These are phyloP conservation scores for Parnassius orleans DNA, from an alignment of 2,888 invertebrate species.

Conservation along the genomic window DNA sequence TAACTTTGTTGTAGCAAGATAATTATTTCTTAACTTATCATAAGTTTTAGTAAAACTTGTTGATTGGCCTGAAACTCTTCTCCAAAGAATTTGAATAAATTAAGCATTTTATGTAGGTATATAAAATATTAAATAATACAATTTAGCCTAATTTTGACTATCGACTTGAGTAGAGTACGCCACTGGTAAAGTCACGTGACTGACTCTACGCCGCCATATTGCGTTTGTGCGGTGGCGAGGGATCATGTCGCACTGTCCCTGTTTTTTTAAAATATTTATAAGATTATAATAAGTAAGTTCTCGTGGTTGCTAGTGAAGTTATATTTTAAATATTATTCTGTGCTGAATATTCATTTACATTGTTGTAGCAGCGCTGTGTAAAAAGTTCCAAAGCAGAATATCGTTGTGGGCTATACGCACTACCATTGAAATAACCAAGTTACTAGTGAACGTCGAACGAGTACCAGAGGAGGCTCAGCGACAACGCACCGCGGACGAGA, in stretches of 20 bases:
- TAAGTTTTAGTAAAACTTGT: too few relatives aligned
- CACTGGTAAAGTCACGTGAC: slow-evolving; percentile 53
- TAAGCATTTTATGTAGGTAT: too few relatives aligned
- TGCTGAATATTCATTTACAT: slow-evolving; percentile 28
- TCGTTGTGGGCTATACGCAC: slow-evolving; percentile 54
- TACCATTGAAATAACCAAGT: slow-evolving; percentile 67
- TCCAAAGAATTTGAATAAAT: background rate
- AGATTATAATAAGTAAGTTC: slow-evolving; percentile 37
- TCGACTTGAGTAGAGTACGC: slow-evolving; percentile 23
- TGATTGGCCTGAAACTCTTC: background rate
- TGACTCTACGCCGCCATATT: slow-evolving; percentile 60
- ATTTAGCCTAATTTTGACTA: slow-evolving; percentile 13
- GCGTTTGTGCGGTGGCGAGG: slow-evolving; percentile 55
- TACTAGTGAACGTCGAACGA: slow-evolving; percentile 47
- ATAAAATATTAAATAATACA: too few relatives aligned
- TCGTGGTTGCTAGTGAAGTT: slow-evolving; percentile 30
- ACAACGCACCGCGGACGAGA: slow-evolving; percentile 45
- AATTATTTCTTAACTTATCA: too few relatives aligned
- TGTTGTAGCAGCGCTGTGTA: background rate
- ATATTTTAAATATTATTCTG: slow-evolving; percentile 25
- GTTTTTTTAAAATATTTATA: slow-evolving; percentile 48
- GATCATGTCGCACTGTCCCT: slow-evolving; percentile 47
- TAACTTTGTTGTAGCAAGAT: too few relatives aligned
- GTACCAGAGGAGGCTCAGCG: slow-evolving; percentile 56
- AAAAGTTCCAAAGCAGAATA: slow-evolving; percentile 36